These are phyloP conservation scores for Cheilosia grossa DNA, from an alignment of 2,888 invertebrate genomes.

Conservation along the genomic window DNA sequence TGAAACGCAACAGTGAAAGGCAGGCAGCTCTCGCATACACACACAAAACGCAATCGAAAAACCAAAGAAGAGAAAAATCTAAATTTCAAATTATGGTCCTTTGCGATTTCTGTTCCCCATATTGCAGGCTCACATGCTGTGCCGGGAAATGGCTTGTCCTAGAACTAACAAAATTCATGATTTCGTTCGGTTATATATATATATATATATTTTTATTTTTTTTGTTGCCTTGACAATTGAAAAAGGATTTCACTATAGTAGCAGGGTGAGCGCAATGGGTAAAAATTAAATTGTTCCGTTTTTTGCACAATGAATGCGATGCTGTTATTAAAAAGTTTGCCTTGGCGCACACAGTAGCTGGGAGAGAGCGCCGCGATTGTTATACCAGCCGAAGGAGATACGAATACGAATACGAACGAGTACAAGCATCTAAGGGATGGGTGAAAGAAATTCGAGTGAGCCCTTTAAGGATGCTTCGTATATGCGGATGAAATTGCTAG, in stretches of 20 bases:
- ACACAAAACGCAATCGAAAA: background rate
- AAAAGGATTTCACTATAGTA: slow-evolving; percentile 55
- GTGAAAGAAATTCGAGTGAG: slow-evolving; percentile 21
- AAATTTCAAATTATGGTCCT: slow-evolving; percentile 74
- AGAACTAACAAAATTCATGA: slow-evolving; percentile 70
- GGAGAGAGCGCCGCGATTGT: slow-evolving; percentile 4
- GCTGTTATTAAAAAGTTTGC: slow-evolving; percentile 73
- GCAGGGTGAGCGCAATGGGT: slow-evolving; percentile 70
- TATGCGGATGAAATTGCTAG: slow-evolving; percentile 56
- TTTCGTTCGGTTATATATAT: slow-evolving; percentile 31
- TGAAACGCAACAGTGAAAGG: slow-evolving; percentile 36
- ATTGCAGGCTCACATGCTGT: slow-evolving; percentile 66
- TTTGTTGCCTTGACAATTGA: slow-evolving; percentile 62
- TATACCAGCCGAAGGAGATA: slow-evolving; percentile 15
- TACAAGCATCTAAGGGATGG: background rate
- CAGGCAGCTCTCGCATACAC: background rate
- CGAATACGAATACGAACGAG: background rate
- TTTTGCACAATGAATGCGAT: slow-evolving; percentile 65
- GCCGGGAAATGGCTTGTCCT: slow-evolving; percentile 63
- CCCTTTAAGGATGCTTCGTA: slow-evolving; percentile 58
- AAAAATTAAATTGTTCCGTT: slow-evolving; percentile 71
- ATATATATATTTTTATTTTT: slow-evolving; percentile 5
- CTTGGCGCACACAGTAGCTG: slow-evolving; percentile 38
- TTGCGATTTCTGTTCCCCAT: slow-evolving; percentile 63
- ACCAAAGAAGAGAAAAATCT: slow-evolving; percentile 56